Evolutionary conservation across 2,888 invertebrate genomes (phyloP).

Genomic region (Lithophane socia): DNA sequence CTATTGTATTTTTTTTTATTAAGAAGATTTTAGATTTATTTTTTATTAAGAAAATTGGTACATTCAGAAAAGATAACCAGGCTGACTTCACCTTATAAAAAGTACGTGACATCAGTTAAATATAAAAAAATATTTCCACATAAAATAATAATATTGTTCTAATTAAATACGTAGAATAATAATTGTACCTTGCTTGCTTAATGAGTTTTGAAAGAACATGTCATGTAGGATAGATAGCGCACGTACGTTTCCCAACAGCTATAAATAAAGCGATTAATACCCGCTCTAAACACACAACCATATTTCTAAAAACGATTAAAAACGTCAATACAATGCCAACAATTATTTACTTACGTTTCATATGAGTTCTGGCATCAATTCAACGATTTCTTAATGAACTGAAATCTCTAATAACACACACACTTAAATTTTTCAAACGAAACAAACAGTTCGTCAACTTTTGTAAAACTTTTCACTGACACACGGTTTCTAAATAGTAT

Average conservation of each 20-base stretch:
- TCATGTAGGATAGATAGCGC: conserved; percentile 41
- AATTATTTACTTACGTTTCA: conserved; percentile 65
- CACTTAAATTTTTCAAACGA: conserved; percentile 54
- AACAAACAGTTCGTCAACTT: conserved; percentile 46
- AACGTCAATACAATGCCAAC: conserved; percentile 51
- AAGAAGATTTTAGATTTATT: too few relatives aligned
- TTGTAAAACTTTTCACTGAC: conserved; percentile 38
- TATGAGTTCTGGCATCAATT: conserved; percentile 62
- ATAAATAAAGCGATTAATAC: conserved; percentile 44
- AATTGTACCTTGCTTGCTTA: neutral
- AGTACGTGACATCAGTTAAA: neutral
- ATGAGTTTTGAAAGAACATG: conserved; percentile 29
- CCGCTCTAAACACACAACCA: conserved; percentile 15
- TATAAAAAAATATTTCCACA: neutral
- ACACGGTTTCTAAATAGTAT: conserved; percentile 5
- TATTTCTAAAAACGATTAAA: conserved; percentile 50
- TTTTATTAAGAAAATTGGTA: neutral
- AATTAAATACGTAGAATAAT: conserved; percentile 10
- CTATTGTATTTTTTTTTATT: neutral
- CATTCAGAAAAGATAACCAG: neutral
- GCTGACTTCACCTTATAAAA: neutral
- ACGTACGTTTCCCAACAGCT: conserved; percentile 45
- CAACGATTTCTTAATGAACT: conserved; percentile 70
- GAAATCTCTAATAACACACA: conserved; percentile 52
- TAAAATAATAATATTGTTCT: neutral